These are phyloP conservation scores for Stratiomys singularior DNA, from an alignment of 2,888 invertebrate species.

Conservation along the genomic window DNA sequence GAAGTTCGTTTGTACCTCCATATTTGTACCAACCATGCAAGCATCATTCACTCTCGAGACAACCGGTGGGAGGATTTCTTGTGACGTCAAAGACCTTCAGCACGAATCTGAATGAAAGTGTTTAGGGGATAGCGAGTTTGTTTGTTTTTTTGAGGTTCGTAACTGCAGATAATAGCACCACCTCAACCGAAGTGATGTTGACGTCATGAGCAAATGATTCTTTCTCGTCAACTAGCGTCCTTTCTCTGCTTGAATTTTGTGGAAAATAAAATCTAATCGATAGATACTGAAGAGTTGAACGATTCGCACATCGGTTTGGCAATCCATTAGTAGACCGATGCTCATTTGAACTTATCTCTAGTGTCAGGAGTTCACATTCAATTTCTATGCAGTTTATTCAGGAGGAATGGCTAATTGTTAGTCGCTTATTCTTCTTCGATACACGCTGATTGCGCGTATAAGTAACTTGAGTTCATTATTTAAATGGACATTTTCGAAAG, in stretches of 20 bases:
- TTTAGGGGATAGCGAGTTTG: neutral
- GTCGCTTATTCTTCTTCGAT: too few relatives aligned
- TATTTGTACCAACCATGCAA: too few relatives aligned
- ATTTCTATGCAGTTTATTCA: too few relatives aligned
- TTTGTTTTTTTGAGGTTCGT: neutral
- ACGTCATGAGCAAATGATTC: neutral
- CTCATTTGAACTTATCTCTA: too few relatives aligned
- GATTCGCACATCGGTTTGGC: too few relatives aligned
- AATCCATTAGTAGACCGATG: too few relatives aligned
- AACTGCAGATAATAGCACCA: constrained; percentile 2
- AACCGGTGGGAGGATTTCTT: neutral
- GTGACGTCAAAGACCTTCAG: constrained; percentile 24
- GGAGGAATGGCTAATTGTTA: too few relatives aligned
- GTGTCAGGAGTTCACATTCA: too few relatives aligned
- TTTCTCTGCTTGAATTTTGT: neutral
- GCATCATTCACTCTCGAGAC: neutral
- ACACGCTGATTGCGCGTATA: too few relatives aligned
- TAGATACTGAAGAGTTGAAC: too few relatives aligned
- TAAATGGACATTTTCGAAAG: too few relatives aligned
- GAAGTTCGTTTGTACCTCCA: neutral
- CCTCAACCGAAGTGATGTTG: neutral
- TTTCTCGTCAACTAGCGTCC: neutral
- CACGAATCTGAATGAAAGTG: constrained; percentile 3
- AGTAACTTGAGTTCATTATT: too few relatives aligned
- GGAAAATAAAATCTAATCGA: neutral